Conservation (phyloP, 2,888 invertebrate species). For the Eurytoma californica region DNA sequence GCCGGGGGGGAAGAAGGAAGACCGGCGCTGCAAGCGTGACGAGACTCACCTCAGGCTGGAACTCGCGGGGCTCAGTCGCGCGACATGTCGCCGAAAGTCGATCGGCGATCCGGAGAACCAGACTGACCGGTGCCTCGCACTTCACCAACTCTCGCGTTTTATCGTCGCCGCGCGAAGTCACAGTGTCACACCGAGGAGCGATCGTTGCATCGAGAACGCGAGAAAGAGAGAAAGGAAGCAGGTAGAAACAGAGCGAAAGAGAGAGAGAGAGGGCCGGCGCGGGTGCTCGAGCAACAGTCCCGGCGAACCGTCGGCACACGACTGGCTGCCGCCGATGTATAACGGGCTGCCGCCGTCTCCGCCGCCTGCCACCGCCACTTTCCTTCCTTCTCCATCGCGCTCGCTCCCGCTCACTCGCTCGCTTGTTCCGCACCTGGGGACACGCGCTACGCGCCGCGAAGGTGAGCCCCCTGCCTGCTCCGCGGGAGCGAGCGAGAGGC, state of each 20-base stretch:
- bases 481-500: neutral
- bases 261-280: neutral
- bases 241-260: neutral
- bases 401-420: constrained; percentile 22
- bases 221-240: neutral
- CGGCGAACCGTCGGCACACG: constrained; percentile 57
- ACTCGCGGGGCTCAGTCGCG: too few species aligned
- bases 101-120: too few species aligned
- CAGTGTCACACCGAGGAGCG: neutral
- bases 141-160: too few species aligned
- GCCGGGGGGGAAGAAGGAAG: neutral
- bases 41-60: too few species aligned
- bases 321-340: constrained; percentile 43
- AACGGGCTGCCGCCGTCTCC: constrained; percentile 35
- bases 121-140: too few species aligned
- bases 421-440: constrained; percentile 43
- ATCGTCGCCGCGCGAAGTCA: neutral
- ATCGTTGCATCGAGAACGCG: neutral
- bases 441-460: constrained; percentile 7
- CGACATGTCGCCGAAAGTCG: too few species aligned
- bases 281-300: constrained; percentile 46
- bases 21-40: neutral
- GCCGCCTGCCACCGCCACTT: constrained; percentile 7
- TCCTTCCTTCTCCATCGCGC: constrained; percentile 23
- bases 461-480: constrained; percentile 8